Evolutionary conservation across 2,888 invertebrate genomes (phyloP).

Genomic region (Drosophila mimetica): DNA sequence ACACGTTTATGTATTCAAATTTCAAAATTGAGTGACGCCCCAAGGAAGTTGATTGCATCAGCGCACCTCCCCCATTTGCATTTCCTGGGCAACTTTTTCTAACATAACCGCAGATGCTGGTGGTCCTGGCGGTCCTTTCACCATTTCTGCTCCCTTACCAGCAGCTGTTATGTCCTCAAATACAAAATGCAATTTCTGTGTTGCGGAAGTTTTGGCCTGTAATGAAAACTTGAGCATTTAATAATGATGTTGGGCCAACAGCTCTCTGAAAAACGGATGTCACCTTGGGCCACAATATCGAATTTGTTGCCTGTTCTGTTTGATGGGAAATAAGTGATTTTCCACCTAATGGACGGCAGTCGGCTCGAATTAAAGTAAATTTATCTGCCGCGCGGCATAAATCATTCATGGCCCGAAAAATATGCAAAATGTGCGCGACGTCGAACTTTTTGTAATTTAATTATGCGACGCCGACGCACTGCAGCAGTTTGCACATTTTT

Average conservation of each 20-base stretch:
- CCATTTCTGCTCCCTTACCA: conserved; percentile 1
- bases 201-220: conserved; percentile 60
- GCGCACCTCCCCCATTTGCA: conserved; percentile 25
- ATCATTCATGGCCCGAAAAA: conserved; percentile 23
- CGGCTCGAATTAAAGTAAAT: conserved; percentile 17
- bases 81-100: conserved; percentile 32
- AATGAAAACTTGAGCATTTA: conserved; percentile 74
- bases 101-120: conserved; percentile 28
- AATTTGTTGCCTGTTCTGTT: conserved; percentile 12
- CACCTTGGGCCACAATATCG: conserved; percentile 15
- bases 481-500: conserved; percentile 30
- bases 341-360: conserved; percentile 27
- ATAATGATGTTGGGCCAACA: conserved; percentile 47
- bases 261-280: conserved; percentile 51
- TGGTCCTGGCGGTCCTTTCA: conserved; percentile 5
- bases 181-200: conserved; percentile 73
- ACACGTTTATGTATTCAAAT: conserved; percentile 41
- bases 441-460: conserved; percentile 60
- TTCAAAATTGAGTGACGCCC: conserved; percentile 55
- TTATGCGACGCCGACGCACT: conserved; percentile 31
- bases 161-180: conserved; percentile 28
- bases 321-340: conserved; percentile 29
- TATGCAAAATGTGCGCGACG: conserved; percentile 26
- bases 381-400: conserved; percentile 17
- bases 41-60: conserved; percentile 42